Percentiles rank a stretch among this genome's conserved stretches.
These are phyloP conservation scores for Vicugna pacos DNA, from an alignment of 2,113 vertebrate genomes.

Conservation along the genomic window DNA sequence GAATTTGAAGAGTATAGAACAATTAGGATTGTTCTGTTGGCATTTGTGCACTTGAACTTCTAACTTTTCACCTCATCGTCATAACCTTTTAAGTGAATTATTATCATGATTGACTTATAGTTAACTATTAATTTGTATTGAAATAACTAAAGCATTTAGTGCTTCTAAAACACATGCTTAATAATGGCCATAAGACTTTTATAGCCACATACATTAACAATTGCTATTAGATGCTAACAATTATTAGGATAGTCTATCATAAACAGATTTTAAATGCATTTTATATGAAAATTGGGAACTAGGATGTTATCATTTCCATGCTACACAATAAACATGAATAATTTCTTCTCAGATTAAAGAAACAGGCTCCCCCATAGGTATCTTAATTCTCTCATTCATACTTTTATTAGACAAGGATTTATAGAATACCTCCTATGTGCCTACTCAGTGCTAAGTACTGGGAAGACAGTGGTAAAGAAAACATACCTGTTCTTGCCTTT, in stretches of 20 bases:
- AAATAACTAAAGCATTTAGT: constrained; percentile 72
- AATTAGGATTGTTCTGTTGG: constrained; percentile 73
- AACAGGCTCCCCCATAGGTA: neutral
- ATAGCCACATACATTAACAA: constrained; percentile 53
- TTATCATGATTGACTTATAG: constrained; percentile 68
- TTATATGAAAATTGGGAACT: constrained; percentile 56
- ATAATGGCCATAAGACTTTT: constrained; percentile 56
- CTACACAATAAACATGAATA: constrained; percentile 6
- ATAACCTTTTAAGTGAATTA: constrained; percentile 81
- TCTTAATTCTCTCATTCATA: constrained; percentile 56
- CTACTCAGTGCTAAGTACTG: constrained; percentile 17
- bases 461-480: constrained; percentile 34
- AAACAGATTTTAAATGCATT: constrained; percentile 63
- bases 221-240: constrained; percentile 60
- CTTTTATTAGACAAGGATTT: constrained; percentile 35
- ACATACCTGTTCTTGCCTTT: neutral
- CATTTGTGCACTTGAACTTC: constrained; percentile 79
- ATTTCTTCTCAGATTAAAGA: constrained; percentile 56
- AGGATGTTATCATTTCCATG: constrained; percentile 16
- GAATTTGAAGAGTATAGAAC: constrained; percentile 71
- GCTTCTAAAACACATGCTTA: constrained; percentile 64
- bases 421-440: neutral
- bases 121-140: constrained; percentile 78
- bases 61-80: constrained; percentile 74
- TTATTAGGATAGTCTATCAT: constrained; percentile 57